Evolutionary conservation across 2,113 vertebrate species (phyloP).

Genomic region (Ursus arctos): DNA sequence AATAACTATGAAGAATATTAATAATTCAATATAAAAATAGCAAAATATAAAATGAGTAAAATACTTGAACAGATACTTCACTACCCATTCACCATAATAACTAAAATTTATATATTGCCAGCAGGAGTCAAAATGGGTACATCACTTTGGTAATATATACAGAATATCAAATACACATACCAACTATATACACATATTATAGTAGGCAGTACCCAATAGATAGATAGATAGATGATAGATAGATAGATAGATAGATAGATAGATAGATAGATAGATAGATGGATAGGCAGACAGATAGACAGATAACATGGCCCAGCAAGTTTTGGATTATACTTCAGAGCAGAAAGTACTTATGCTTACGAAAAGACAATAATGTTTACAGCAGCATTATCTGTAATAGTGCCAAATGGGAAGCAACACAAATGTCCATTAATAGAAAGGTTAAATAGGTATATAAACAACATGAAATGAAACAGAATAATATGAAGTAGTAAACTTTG

Average conservation of each 20-base stretch:
- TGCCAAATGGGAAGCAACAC: background rate
- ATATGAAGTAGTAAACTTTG: background rate
- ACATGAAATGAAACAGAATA: background rate
- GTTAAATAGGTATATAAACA: background rate
- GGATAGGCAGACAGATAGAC: background rate
- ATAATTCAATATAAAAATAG: background rate
- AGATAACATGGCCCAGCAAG: background rate
- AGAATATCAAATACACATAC: background rate
- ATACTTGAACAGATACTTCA: background rate
- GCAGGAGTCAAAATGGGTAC: background rate
- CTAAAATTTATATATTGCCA: background rate
- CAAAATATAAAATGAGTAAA: background rate
- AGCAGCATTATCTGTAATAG: background rate
- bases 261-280: background rate
- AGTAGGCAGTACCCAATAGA: background rate
- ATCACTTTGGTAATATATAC: background rate
- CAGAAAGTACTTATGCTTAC: background rate
- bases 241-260: background rate
- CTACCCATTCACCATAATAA: background rate
- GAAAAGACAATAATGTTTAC: background rate
- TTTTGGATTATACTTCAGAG: background rate
- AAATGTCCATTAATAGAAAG: background rate
- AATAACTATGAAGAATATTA: background rate
- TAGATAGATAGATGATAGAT: too few species aligned
- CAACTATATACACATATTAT: too few species aligned